A percentile compares a stretch with the other conserved stretches of the same genome.
phyloP scores from a whole-genome alignment of 2,888 invertebrate genomes.

The Dermolepida albohirtum region DNA sequence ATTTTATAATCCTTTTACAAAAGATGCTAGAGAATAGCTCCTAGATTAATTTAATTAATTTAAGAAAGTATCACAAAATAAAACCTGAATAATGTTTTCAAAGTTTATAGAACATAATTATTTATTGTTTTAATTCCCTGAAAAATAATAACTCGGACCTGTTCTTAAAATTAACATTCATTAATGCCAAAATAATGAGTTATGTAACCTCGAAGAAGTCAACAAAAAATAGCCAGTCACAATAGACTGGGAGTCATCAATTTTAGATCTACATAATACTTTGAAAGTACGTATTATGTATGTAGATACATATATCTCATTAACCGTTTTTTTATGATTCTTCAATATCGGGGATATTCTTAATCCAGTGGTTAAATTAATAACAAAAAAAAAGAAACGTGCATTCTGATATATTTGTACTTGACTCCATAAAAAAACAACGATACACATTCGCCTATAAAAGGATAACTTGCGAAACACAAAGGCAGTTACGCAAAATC shows the following conservation, averaged over 20 bases:
- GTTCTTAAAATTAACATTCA: slow-evolving; percentile 10
- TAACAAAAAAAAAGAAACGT: slow-evolving; percentile 8
- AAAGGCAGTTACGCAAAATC: slow-evolving; percentile 11
- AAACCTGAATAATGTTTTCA: neutral
- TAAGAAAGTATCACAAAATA: no score
- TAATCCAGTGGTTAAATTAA: slow-evolving; percentile 15
- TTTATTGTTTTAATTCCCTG: no score
- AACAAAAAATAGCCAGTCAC: slow-evolving; percentile 4
- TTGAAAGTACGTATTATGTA: neutral
- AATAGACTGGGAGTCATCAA: slow-evolving; percentile 10
- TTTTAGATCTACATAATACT: slow-evolving; percentile 11
- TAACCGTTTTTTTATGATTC: slow-evolving; percentile 10
- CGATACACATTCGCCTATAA: slow-evolving; percentile 24
- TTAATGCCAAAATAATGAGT: slow-evolving; percentile 10
- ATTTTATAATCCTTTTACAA: neutral
- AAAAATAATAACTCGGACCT: neutral
- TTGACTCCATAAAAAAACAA: neutral
- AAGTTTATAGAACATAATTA: neutral
- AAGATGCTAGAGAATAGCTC: neutral
- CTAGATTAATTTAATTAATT: neutral
- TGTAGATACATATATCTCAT: slow-evolving; percentile 3
- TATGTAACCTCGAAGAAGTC: slow-evolving; percentile 27
- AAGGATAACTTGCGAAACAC: neutral
- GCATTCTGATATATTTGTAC: neutral
- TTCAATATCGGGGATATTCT: slow-evolving; percentile 13